phyloP scores from a whole-genome alignment of 2,888 invertebrate species.

The Dryococelus australis region DNA sequence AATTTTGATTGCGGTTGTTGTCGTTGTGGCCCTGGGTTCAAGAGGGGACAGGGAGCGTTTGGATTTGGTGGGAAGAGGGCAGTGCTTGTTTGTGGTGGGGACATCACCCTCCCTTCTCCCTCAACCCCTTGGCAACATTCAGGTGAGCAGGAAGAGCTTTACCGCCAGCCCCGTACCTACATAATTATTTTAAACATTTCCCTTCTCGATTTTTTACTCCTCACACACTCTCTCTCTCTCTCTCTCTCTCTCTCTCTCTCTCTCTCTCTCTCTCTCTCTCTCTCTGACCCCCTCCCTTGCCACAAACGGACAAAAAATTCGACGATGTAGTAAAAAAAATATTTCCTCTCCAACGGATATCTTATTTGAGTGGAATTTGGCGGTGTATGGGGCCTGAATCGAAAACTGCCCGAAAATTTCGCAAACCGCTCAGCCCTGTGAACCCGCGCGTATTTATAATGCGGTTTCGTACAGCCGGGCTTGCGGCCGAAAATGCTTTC shows the following conservation, averaged over 20 bases:
- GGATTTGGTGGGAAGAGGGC: not conserved
- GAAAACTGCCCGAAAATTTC: too few species aligned
- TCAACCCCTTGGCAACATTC: not conserved
- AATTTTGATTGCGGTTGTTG: constrained; percentile 16
- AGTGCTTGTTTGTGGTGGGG: not conserved
- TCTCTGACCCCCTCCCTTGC: not conserved
- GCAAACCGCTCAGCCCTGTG: not conserved
- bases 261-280: too few species aligned
- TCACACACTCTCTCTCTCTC: not conserved
- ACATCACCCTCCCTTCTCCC: not conserved
- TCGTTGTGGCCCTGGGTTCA: not conserved
- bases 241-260: not conserved
- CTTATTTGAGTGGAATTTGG: not conserved
- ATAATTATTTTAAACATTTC: not conserved
- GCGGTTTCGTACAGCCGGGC: not conserved
- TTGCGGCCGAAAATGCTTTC: not conserved
- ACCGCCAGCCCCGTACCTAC: not conserved
- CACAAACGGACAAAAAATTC: not conserved
- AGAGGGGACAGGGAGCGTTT: not conserved
- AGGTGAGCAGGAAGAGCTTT: not conserved
- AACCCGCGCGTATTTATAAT: not conserved
- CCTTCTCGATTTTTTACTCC: not conserved
- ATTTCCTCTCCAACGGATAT: not conserved
- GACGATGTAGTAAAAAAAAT: not conserved
- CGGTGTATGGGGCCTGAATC: not conserved